Conservation (phyloP, 2,797 vertebrate species). For the Eutrigla gurnardus region DNA sequence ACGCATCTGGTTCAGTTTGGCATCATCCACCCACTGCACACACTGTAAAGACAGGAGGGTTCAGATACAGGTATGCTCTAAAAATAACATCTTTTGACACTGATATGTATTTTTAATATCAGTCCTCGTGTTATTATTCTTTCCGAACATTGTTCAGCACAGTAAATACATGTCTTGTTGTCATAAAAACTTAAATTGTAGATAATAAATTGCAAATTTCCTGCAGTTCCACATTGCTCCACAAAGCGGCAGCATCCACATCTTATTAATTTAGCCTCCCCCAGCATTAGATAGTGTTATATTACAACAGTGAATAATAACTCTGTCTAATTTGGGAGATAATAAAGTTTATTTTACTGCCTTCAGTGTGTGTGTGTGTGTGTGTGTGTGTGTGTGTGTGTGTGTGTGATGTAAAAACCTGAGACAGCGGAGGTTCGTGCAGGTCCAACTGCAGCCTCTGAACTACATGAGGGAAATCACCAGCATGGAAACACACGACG, state of each 20-base stretch:
- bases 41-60: constrained; percentile 80
- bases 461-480: constrained; percentile 94
- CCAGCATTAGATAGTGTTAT: neutral
- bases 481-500: constrained; percentile 98
- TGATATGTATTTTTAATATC: neutral
- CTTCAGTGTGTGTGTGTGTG: neutral
- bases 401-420: constrained; percentile 81
- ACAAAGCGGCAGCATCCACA: constrained; percentile 58
- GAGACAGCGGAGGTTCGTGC: constrained; percentile 95
- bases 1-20: constrained; percentile 97
- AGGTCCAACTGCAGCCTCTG: constrained; percentile 96
- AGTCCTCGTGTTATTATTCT: neutral
- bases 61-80: neutral
- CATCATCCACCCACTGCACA: constrained; percentile 98
- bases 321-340: constrained; percentile 1
- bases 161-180: neutral
- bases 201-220: neutral
- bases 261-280: neutral
- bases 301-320: neutral
- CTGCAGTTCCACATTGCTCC: constrained; percentile 35
- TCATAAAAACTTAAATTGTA: too few relatives aligned
- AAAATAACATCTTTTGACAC: neutral
- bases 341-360: neutral
- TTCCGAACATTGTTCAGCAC: neutral
- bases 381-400: constrained; percentile 8